Conservation (phyloP, 2,888 invertebrate genomes). For the Deilephila elpenor region DNA sequence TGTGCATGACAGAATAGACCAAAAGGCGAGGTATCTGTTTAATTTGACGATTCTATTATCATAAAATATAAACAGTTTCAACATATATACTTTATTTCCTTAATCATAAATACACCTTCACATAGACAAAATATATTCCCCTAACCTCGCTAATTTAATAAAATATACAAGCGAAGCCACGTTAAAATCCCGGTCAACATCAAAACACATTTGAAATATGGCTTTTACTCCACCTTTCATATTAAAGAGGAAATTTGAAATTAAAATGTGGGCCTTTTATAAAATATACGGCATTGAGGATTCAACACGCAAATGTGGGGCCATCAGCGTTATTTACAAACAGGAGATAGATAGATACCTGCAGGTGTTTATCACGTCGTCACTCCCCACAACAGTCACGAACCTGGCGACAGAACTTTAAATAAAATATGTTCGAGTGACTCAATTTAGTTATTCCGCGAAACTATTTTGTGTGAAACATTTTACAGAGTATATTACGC, state of each 20-base stretch:
- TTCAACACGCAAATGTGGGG: constrained; percentile 56
- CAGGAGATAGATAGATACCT: constrained; percentile 34
- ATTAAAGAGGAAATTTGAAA: constrained; percentile 27
- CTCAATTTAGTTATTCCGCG: no score
- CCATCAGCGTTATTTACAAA: constrained; percentile 44
- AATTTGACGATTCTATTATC: no score
- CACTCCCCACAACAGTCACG: constrained; percentile 57
- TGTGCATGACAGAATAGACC: no score
- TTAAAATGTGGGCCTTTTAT: constrained; percentile 24
- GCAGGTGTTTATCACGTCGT: constrained; percentile 63
- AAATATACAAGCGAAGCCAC: constrained; percentile 5
- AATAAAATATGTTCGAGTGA: background rate
- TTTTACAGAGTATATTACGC: no score
- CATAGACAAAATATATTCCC: no score
- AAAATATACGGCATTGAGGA: constrained; percentile 47
- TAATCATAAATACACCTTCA: no score
- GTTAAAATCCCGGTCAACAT: constrained; percentile 12
- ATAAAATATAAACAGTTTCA: no score
- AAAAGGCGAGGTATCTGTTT: no score
- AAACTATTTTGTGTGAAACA: no score
- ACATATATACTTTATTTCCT: no score
- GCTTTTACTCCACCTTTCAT: constrained; percentile 23
- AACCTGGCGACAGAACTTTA: constrained; percentile 36
- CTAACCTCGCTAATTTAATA: background rate
- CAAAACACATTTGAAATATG: constrained; percentile 27